These are phyloP conservation scores for Sialia sialis DNA, from an alignment of 2,113 vertebrate species.

Conservation along the genomic window DNA sequence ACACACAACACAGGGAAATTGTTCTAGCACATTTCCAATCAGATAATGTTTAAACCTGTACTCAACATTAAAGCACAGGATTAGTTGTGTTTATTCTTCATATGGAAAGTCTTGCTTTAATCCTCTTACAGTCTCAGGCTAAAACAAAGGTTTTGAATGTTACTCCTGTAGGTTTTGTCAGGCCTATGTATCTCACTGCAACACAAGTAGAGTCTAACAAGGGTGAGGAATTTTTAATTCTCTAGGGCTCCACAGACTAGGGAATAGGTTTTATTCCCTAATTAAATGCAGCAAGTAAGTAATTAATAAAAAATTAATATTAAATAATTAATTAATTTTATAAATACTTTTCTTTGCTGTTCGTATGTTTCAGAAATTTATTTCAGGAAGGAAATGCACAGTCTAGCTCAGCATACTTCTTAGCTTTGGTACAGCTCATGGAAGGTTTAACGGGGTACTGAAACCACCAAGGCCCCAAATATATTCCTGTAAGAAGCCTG, in stretches of 20 bases:
- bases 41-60: neutral
- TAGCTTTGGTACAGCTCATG: neutral
- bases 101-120: neutral
- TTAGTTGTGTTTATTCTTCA: neutral
- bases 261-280: neutral
- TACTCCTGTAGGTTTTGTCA: neutral
- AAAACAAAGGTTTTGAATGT: neutral
- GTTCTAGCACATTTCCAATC: neutral
- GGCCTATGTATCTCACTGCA: neutral
- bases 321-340: neutral
- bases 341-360: neutral
- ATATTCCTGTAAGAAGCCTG: neutral
- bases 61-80: neutral
- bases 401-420: neutral
- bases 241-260: no score
- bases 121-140: neutral
- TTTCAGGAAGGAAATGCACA: neutral
- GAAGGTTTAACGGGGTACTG: neutral
- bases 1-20: neutral
- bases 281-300: neutral
- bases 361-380: neutral
- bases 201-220: accelerated
- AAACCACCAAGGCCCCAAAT: neutral
- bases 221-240: neutral
- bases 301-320: no score